A percentile compares a stretch with the other conserved stretches of the same genome.
Conservation (phyloP, 2,888 invertebrate species). For the Drepanosiphum platanoidis region DNA sequence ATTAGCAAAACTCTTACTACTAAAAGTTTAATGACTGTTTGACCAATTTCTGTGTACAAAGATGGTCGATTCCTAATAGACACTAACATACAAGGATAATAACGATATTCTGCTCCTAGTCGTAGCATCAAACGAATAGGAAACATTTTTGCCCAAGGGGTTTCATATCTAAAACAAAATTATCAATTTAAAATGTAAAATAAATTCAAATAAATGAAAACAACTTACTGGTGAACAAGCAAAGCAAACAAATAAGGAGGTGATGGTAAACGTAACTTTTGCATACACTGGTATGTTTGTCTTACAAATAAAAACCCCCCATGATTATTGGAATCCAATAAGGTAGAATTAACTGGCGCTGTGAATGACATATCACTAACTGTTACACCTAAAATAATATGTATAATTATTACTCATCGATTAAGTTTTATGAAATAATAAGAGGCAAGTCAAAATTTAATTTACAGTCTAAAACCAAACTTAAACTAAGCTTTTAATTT, state of each 20-base stretch:
- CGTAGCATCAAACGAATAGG: slow-evolving; percentile 79
- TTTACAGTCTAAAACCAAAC: too few relatives aligned
- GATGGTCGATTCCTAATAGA: slow-evolving; percentile 81
- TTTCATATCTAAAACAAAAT: slow-evolving; percentile 73
- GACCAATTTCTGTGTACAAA: slow-evolving; percentile 85
- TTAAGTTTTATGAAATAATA: slow-evolving; percentile 62
- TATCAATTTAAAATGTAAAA: background rate
- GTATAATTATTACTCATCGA: slow-evolving; percentile 26
- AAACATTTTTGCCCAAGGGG: slow-evolving; percentile 85
- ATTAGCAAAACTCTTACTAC: slow-evolving; percentile 69
- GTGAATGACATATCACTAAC: slow-evolving; percentile 78
- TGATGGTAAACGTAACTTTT: slow-evolving; percentile 78
- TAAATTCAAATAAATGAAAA: slow-evolving; percentile 11
- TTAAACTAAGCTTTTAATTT: too few relatives aligned
- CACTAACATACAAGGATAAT: slow-evolving; percentile 85
- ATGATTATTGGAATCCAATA: slow-evolving; percentile 78
- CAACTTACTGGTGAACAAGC: slow-evolving; percentile 75
- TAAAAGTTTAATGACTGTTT: slow-evolving; percentile 86
- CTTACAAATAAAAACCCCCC: slow-evolving; percentile 85
- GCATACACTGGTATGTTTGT: slow-evolving; percentile 83
- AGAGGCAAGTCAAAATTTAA: too few relatives aligned
- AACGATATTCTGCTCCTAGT: slow-evolving; percentile 84
- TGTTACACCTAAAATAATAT: slow-evolving; percentile 72
- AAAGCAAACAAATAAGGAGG: slow-evolving; percentile 82
- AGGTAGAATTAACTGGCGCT: slow-evolving; percentile 72